These are phyloP conservation scores for Amorpha juglandis DNA, from an alignment of 2,888 invertebrate genomes.

Conservation along the genomic window DNA sequence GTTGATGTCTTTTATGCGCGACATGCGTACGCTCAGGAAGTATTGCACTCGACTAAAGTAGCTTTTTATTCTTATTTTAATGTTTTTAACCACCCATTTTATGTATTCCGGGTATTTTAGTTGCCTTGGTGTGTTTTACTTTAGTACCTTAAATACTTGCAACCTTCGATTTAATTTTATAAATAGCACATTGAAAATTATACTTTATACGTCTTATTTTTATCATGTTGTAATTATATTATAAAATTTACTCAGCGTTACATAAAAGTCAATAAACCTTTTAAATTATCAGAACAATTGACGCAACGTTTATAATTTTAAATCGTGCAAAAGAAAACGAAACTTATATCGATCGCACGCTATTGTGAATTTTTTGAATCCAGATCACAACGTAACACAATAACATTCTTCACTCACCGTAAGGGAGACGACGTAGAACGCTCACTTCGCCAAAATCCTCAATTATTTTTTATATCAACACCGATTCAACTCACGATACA, in stretches of 20 bases:
- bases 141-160: background rate
- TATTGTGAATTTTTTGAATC: slow-evolving; percentile 4
- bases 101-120: background rate
- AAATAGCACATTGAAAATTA: background rate
- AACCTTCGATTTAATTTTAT: too few relatives aligned
- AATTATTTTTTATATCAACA: slow-evolving; percentile 41
- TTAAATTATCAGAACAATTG: background rate
- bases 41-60: slow-evolving; percentile 8
- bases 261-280: background rate
- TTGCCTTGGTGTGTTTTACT: background rate
- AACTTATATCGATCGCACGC: slow-evolving; percentile 4
- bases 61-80: background rate
- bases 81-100: background rate
- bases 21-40: slow-evolving; percentile 34
- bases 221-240: background rate
- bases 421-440: slow-evolving; percentile 56
- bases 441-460: slow-evolving; percentile 40
- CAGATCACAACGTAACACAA: background rate
- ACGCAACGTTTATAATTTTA: slow-evolving; percentile 19
- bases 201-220: background rate
- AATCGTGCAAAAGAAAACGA: slow-evolving; percentile 25
- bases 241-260: background rate
- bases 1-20: slow-evolving; percentile 58
- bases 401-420: slow-evolving; percentile 61
- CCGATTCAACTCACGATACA: slow-evolving; percentile 64